These are phyloP conservation scores for Microtus montanus DNA, from an alignment of 2,113 vertebrate genomes.

Conservation along the genomic window DNA sequence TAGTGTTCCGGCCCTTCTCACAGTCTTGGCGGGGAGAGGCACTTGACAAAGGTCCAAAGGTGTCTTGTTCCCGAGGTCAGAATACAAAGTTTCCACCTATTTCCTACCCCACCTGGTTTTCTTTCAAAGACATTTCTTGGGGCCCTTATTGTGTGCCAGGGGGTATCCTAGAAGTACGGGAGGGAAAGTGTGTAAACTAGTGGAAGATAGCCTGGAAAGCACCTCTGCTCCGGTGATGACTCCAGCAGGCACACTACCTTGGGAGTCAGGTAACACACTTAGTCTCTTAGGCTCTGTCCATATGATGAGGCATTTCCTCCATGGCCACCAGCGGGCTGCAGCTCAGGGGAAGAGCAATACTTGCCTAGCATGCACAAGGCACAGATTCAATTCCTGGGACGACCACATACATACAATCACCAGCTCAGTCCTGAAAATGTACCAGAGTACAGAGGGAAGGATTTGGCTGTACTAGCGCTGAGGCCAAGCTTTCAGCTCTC, in stretches of 20 bases:
- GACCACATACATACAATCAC: neutral
- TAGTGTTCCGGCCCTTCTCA: neutral
- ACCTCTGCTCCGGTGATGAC: neutral
- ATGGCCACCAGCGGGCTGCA: neutral
- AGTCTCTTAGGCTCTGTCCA: neutral
- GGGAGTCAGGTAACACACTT: neutral
- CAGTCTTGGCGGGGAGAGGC: neutral
- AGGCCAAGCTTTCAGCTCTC: neutral
- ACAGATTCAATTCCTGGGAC: neutral
- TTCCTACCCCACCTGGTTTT: neutral
- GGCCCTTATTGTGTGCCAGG: neutral
- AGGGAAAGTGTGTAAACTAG: neutral
- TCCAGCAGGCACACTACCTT: neutral
- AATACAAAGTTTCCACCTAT: neutral
- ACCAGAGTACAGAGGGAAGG: neutral
- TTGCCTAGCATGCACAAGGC: no score
- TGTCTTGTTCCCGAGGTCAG: neutral
- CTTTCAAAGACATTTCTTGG: conserved; percentile 10
- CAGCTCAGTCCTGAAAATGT: neutral
- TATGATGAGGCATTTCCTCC: neutral
- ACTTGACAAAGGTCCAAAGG: neutral
- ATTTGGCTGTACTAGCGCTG: neutral
- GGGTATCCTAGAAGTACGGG: neutral
- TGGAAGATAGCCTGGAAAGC: neutral
- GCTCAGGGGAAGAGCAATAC: neutral